Evolutionary conservation across 2,113 vertebrate genomes (phyloP), one percentile per base, ranked within the genome.

Genomic region (Nothoprocta perdicaria): DNA sequence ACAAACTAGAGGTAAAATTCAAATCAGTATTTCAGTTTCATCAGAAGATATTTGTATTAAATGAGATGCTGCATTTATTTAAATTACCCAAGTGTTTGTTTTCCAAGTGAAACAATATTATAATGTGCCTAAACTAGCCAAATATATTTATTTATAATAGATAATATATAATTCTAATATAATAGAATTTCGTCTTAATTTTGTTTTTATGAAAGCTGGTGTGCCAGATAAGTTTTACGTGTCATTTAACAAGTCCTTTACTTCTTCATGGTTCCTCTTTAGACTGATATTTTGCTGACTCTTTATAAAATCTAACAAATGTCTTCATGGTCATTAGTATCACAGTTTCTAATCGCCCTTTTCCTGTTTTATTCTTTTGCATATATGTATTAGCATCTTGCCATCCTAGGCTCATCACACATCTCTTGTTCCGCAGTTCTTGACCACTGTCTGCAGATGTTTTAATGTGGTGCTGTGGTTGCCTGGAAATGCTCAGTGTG

Each of bases 341-440:
- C 1, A 0, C 21, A 26, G 46, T 11, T 14, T 21, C 23, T 68
- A n/a, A 62, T 13, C 22, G 50, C 6, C 24, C 9, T 50, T 55
- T 61, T 33, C 9, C 65, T 22, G 3, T 50, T 3, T 55, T 48
- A 41, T 45, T 33, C n/a, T 24, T 23, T 48, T 13, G 2, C 7
- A 24, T 4, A 4, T 2, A 16, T 1, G 0, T 1, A 40, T 2
- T 29, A 67, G 58, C 31, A 27, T 6, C 57, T 46, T 29, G 3
- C 43, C 23, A 5, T 8, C 14, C 14, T 23, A 7, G n/a, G 15
- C 31, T n/a, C 43, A 43, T 18, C 48, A 6, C 1, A 0, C 10
- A 15, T 10, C 60, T 50, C 38, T 55, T 3, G 0, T 40, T 2
- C 19, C 23, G 3, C n/a, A 29, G 29, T 67, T 33, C 29, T 55